Evolutionary conservation across 2,113 vertebrate species (phyloP).

Genomic region (Lepisosteus osseus): DNA sequence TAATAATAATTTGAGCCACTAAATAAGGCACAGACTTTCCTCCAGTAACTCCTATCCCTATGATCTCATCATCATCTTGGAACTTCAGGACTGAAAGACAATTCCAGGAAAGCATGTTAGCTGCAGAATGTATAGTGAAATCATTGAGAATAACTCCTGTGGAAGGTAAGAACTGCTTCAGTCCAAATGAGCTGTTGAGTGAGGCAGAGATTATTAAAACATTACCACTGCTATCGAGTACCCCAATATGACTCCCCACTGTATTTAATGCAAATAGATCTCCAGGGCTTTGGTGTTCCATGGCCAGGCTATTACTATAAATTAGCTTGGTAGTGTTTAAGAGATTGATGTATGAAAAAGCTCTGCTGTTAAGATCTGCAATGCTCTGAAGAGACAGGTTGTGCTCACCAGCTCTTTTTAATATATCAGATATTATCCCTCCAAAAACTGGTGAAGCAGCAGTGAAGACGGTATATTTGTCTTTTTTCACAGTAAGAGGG

Average conservation of each 20-base stretch:
- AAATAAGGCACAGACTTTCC: slow-evolving; percentile 34
- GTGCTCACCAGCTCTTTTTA: slow-evolving; percentile 26
- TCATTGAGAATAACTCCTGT: slow-evolving; percentile 55
- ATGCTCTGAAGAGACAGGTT: slow-evolving; percentile 19
- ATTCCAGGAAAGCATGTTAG: slow-evolving; percentile 33
- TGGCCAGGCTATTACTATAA: slow-evolving; percentile 2
- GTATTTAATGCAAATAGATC: slow-evolving; percentile 25
- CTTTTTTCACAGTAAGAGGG: slow-evolving; percentile 23
- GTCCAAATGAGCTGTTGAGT: slow-evolving; percentile 60
- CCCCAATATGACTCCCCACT: slow-evolving; percentile 43
- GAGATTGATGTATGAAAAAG: slow-evolving; percentile 28
- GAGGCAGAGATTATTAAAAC: slow-evolving; percentile 55
- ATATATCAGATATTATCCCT: slow-evolving; percentile 36
- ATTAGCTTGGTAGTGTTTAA: slow-evolving; percentile 25
- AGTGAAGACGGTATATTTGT: slow-evolving; percentile 42
- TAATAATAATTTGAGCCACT: slow-evolving; percentile 34
- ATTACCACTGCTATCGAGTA: slow-evolving; percentile 46
- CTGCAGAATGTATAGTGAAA: slow-evolving; percentile 25
- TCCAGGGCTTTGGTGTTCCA: slow-evolving; percentile 10
- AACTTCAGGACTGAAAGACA: slow-evolving; percentile 48
- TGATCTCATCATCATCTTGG: slow-evolving; percentile 13
- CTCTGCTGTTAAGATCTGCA: slow-evolving; percentile 24
- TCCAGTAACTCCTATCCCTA: slow-evolving; percentile 49
- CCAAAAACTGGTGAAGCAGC: slow-evolving; percentile 33
- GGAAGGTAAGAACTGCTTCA: slow-evolving; percentile 47